Evolutionary conservation across 2,888 invertebrate species (phyloP).

Genomic region (Plemyria rubiginata): DNA sequence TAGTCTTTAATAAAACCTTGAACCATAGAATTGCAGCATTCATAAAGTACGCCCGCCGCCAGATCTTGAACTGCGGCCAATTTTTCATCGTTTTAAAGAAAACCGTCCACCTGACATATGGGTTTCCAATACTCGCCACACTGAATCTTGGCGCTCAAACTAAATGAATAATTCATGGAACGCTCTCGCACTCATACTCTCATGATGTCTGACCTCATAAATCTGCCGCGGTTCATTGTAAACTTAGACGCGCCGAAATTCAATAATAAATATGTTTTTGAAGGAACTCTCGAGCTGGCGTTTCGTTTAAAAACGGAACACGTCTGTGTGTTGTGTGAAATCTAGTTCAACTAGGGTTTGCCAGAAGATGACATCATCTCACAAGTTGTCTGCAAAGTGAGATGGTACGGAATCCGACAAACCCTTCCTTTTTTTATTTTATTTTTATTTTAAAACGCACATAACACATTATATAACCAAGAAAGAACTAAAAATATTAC

Average conservation of each 20-base stretch:
- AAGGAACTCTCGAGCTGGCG: neutral
- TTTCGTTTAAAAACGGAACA: conserved; percentile 2
- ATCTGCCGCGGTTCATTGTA: conserved; percentile 33
- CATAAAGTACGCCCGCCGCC: conserved; percentile 13
- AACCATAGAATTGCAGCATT: conserved; percentile 20
- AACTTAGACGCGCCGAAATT: conserved; percentile 26
- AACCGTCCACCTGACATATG: conserved; percentile 38
- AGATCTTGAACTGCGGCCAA: conserved; percentile 33
- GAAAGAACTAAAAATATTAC: too few relatives aligned
- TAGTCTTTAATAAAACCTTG: conserved; percentile 1
- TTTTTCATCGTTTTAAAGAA: conserved; percentile 33
- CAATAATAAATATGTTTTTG: conserved; percentile 33
- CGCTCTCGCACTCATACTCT: conserved; percentile 29
- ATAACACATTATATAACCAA: too few relatives aligned
- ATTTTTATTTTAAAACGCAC: too few relatives aligned
- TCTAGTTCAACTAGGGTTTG: too few relatives aligned
- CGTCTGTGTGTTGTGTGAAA: neutral
- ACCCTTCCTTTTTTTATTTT: too few relatives aligned
- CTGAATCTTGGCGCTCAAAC: conserved; percentile 27
- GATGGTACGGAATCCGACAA: too few relatives aligned
- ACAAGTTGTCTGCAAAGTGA: too few relatives aligned
- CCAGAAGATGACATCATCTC: too few relatives aligned
- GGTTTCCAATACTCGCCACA: conserved; percentile 38
- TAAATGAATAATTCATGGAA: conserved; percentile 37
- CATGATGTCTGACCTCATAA: conserved; percentile 35